Evolutionary conservation across 2,113 vertebrate genomes (phyloP), one percentile per base, ranked within the genome.

Genomic region (Tetraodon nigroviridis): DNA sequence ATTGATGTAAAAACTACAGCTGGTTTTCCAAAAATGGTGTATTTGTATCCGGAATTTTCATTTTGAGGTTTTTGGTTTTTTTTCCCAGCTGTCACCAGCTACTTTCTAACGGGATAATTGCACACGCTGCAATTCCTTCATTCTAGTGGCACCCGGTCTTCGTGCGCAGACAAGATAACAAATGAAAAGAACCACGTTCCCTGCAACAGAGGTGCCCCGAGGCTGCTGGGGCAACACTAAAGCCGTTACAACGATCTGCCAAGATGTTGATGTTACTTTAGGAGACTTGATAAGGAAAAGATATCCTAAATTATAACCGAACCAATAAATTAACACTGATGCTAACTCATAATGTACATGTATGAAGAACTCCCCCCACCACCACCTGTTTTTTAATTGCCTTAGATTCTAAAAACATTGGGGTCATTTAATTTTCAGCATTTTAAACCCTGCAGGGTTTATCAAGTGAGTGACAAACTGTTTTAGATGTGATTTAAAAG

Each of bases 101-200:
- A 21, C 58, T 42, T 47, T n/a, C 7, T 50, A 46, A 49, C 7
- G 44, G 51, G 50, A 44, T 17, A 14, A 44, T 16, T 44, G 41
- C 41, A 44, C 41, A 44, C 42, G 13, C 16, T 4, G 6, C 42
- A 44, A 16, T 44, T 44, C 42, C 17, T 16, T 44, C 44, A 32
- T 58, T 63, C 17, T 24, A 29, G 49, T 41, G 41, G 22, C 10
- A 72, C 58, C 69, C 57, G 51, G 60, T 69, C 42, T 61, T 62
- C 22, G 52, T 57, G 42, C n/a, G 16, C 40, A 27, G 49, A 54
- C 45, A 58, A 12, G 14, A 51, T 50, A 55, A 61, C 15, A 27
- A 59, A 11, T 52, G 22, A 3, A 53, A 7, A 17, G 27, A 22
- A 48, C 3, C 17, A 4, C 15, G 49, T 17, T 44, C 16, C 51